Conservation (phyloP, 2,113 vertebrate species). For the Hyperoodon ampullatus region DNA sequence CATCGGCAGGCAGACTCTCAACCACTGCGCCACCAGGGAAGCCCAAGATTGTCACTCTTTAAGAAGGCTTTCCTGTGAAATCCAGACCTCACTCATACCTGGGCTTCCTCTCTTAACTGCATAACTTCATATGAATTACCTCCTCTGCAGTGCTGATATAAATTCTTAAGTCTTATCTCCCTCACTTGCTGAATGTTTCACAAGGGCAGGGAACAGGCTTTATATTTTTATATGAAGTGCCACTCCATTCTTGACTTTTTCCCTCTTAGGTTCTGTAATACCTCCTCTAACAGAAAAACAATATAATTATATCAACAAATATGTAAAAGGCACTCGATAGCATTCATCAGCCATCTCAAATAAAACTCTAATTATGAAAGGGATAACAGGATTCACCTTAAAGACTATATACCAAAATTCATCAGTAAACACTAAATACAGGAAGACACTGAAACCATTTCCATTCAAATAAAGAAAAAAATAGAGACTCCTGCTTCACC, state of each 20-base stretch:
- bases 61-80: background rate
- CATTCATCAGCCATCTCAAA: constrained; percentile 1
- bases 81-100: background rate
- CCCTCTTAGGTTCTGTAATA: background rate
- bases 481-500: background rate
- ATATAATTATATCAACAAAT: constrained; percentile 3
- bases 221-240: background rate
- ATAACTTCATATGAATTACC: constrained; percentile 27
- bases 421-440: background rate
- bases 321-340: background rate
- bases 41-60: background rate
- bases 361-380: background rate
- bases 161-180: constrained; percentile 15
- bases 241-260: background rate
- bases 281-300: background rate
- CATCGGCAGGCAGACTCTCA: no score
- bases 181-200: background rate
- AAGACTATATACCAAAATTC: constrained; percentile 13
- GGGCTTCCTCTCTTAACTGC: background rate
- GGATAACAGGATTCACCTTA: background rate
- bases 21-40: no score
- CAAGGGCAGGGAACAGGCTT: background rate
- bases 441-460: background rate
- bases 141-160: background rate
- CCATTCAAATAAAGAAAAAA: constrained; percentile 8